These are phyloP conservation scores for Erebia palarica DNA, from an alignment of 2,888 invertebrate genomes.

Conservation along the genomic window DNA sequence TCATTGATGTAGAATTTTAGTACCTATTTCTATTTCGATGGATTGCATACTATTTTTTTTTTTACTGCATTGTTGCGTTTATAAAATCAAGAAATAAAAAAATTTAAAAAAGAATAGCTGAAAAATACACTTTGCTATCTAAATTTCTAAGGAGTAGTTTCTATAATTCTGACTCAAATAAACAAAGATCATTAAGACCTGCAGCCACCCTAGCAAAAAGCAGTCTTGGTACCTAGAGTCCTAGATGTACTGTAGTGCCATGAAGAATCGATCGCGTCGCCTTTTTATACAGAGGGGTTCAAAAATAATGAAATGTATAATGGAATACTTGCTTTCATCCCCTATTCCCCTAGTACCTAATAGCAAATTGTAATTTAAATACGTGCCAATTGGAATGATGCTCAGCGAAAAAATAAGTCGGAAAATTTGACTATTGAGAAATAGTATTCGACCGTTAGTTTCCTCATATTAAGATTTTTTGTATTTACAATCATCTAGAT, in stretches of 20 bases:
- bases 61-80: too few species aligned
- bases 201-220: neutral
- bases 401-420: neutral
- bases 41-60: too few species aligned
- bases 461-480: too few species aligned
- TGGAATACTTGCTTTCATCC: constrained; percentile 4
- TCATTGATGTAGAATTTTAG: too few species aligned
- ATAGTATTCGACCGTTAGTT: too few species aligned
- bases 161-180: neutral
- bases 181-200: neutral
- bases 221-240: neutral
- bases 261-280: constrained; percentile 1
- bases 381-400: constrained; percentile 1
- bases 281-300: constrained; percentile 3
- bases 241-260: neutral
- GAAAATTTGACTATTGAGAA: too few species aligned
- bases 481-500: too few species aligned
- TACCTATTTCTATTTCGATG: too few species aligned
- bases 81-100: too few species aligned
- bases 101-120: too few species aligned
- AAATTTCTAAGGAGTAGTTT: too few species aligned
- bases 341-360: constrained; percentile 6
- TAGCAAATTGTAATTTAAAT: constrained; percentile 10
- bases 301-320: constrained; percentile 11
- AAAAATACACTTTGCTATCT: too few species aligned